Evolutionary conservation across 2,888 invertebrate genomes (phyloP), one percentile per base, ranked within the genome.

Genomic region (Steinernema carpocapsae): DNA sequence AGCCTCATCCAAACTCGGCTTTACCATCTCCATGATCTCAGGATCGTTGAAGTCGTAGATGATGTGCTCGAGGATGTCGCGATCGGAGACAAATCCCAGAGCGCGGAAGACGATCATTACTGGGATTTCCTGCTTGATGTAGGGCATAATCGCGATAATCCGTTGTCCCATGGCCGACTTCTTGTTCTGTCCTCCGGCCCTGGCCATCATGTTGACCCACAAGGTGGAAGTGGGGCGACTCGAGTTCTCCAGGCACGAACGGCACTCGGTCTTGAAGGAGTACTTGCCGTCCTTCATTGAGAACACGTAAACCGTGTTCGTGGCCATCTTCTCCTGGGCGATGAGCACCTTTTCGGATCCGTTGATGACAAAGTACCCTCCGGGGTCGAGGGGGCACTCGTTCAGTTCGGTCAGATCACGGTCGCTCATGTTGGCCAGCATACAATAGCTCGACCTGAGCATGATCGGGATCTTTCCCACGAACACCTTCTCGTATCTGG

Each of bases 11-110:
- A 99, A 90, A 0, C 97, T 97, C 0, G 99, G 99, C 88, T 99
- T 99, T 0, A 96, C 97, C 97, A 99, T 97, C 91, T 99, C 99
- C 97, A 99, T 99, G 97, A 99, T 97, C 91, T 99, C 99, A 7
- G 96, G 97, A 89, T 99, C 99, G 89, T 99, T 97, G 90, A 99
- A 99, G 88, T 99, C 99, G 88, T 99, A 99, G 86, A 99, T 99
- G 78, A 99, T 99, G 87, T 99, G 99, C 88, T 99, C 99, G 26
- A 99, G 90, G 86, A 99, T 99, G 89, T 99, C 99, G 87, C 99
- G 92, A 89, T 99, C 99, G 10, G 99, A 97, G 56, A 99, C 99
- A 90, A 99, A 99, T 45, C 99, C 97, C 76, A 96, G 90, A n/a
- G 97, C 99, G 88, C 97, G 92, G 88, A 99, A 99, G 0, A 99